phyloP scores from a whole-genome alignment of 2,113 vertebrate genomes.

The Lates calcarifer region DNA sequence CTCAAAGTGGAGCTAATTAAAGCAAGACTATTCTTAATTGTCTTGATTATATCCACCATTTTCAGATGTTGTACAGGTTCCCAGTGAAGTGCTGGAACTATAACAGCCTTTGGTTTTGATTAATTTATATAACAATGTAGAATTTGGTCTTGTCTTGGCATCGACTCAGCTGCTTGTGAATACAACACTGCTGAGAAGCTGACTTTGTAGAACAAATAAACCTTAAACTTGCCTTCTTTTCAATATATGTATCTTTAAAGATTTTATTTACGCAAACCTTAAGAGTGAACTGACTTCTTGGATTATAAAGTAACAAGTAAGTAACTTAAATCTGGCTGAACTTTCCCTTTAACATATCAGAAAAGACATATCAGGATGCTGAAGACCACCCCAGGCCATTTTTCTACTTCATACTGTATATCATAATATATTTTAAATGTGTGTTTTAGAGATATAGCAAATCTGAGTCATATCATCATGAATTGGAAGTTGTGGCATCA shows the following conservation, averaged over 20 bases:
- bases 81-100: too few species aligned
- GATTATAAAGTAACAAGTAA: slow-evolving; percentile 13
- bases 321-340: slow-evolving; percentile 57
- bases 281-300: background rate
- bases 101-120: background rate
- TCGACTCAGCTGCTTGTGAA: background rate
- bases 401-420: slow-evolving; percentile 66
- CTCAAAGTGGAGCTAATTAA: background rate
- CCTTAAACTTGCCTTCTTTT: slow-evolving; percentile 6
- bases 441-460: slow-evolving; percentile 45
- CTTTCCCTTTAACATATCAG: slow-evolving; percentile 75
- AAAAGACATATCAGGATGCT: slow-evolving; percentile 72
- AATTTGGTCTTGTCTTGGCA: background rate
- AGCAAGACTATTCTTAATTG: background rate
- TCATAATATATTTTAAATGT: slow-evolving; percentile 58
- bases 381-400: slow-evolving; percentile 58
- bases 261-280: slow-evolving; percentile 4
- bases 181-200: slow-evolving; percentile 53
- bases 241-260: background rate
- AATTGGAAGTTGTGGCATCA: slow-evolving; percentile 55
- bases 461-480: slow-evolving; percentile 46
- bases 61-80: background rate
- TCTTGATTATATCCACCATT: background rate
- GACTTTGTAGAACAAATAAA: slow-evolving; percentile 8
- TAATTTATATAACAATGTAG: background rate